A percentile compares a stretch with the other conserved stretches of the same genome.
phyloP scores from a whole-genome alignment of 2,113 vertebrate species.

The human region DNA sequence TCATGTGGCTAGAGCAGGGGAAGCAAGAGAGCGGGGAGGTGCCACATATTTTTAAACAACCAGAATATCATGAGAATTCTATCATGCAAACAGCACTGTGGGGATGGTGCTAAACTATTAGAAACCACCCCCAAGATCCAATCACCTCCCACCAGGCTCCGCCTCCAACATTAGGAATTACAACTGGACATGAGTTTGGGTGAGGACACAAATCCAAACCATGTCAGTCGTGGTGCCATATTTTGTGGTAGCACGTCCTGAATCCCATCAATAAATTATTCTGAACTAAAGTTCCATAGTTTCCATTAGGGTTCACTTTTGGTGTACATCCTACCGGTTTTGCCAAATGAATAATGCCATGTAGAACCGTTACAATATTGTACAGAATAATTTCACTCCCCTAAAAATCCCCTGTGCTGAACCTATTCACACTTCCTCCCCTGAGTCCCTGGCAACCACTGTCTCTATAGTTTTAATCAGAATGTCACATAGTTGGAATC shows the following conservation, averaged over 20 bases:
- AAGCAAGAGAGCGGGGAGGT: no score
- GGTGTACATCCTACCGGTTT: not conserved
- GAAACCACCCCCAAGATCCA: no score
- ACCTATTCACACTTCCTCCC: not conserved
- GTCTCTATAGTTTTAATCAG: not conserved
- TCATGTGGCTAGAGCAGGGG: no score
- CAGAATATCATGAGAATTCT: no score
- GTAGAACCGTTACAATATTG: not conserved
- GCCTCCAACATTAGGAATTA: no score
- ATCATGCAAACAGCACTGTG: no score
- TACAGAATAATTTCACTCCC: not conserved
- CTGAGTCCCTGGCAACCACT: not conserved
- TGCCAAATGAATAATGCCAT: not conserved
- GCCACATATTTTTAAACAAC: no score
- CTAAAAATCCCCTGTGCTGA: not conserved
- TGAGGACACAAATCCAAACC: no score
- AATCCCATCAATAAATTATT: not conserved
- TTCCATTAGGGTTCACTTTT: not conserved
- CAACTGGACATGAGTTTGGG: no score
- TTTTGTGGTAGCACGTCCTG: not conserved
- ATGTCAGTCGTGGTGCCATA: not conserved
- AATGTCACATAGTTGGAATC: not conserved
- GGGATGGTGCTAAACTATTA: no score
- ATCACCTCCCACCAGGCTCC: no score
- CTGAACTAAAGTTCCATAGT: not conserved